These are phyloP conservation scores for Apocrypta bakeri DNA, from an alignment of 1,140 invertebrate genomes.

Conservation along the genomic window DNA sequence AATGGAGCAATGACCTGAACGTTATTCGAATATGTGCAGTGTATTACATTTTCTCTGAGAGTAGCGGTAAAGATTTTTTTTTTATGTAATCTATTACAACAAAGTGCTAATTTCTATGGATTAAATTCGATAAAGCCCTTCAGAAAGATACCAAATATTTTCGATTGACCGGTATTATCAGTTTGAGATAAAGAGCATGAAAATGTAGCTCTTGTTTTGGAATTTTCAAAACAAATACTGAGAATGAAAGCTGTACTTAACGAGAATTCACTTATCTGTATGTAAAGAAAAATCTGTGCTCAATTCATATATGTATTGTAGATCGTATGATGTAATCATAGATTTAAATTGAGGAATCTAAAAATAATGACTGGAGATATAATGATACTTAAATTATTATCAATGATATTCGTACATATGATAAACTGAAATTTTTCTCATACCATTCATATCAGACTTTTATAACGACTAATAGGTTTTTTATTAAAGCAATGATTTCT, in stretches of 20 bases:
- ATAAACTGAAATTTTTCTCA: background rate
- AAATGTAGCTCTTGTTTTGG: slow-evolving; percentile 21
- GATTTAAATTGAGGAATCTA: slow-evolving; percentile 6
- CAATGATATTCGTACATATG: background rate
- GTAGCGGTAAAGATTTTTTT: too few relatives aligned
- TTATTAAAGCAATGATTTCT: slow-evolving; percentile 46
- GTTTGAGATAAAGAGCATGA: background rate
- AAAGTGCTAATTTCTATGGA: too few relatives aligned
- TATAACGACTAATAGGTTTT: background rate
- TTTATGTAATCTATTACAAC: too few relatives aligned
- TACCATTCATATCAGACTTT: slow-evolving; percentile 1
- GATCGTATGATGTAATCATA: slow-evolving; percentile 21
- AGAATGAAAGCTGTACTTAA: background rate
- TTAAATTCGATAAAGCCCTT: background rate
- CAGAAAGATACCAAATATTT: background rate
- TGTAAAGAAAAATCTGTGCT: slow-evolving; percentile 22
- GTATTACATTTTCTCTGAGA: too few relatives aligned
- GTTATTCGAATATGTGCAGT: too few relatives aligned
- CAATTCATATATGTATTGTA: background rate
- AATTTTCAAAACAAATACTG: slow-evolving; percentile 24
- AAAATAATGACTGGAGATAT: background rate
- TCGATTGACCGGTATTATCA: background rate
- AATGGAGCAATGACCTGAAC: too few relatives aligned
- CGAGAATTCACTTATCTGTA: slow-evolving; percentile 17
- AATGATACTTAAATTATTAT: background rate